Base-by-base conservation (phyloP, 2,113 vertebrate species). In the Anser brachyrhynchus region DNA sequence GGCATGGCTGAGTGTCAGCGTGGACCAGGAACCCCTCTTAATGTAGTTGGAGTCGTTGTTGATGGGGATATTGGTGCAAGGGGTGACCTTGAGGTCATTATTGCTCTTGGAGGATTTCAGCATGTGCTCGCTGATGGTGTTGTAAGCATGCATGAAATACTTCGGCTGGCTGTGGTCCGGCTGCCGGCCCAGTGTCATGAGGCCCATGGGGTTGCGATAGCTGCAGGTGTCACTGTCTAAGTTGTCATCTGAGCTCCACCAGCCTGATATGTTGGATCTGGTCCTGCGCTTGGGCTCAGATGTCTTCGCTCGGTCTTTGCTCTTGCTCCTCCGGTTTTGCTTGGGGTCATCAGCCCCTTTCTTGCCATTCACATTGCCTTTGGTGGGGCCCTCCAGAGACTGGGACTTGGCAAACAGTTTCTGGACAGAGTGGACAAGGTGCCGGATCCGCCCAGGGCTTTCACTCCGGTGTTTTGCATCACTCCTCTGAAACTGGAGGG, bases 161-260 rank as follows among this genome's bases (percentile, higher is more conserved):
- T 98, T 98, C 0, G 98, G 98, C 64, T 98, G 98, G 74, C 98
- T 99, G 87, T 97, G 98, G 46, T 99, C 98, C 0, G 98, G 97
- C 90, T 96, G 97, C 65, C 98, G 98, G 51, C 99, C 99, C 12
- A 99, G 97, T 0, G 99, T 99, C 99, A 99, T 99, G 98, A 99
- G 98, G 73, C 98, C 98, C 97, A 98, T 98, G 1, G 99, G 99
- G 96, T 98, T 99, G 19, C 98, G 98, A 97, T 99, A 99, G 95
- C 98, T 99, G 97, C 99, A 99, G 89, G 99, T 97, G 21, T 99
- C 99, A 0, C 95, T 96, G 54, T 98, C 98, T 96, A 99, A 96
- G 96, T 98, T 98, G 97, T 99, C 99, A 3, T 99, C 99, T 0
- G 99, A 99, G 95, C 99, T 99, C 99, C 99, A 99, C 98, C 99